Conservation (phyloP, 1,140 invertebrate species). For the Paramacrobiotus metropolitanus region DNA sequence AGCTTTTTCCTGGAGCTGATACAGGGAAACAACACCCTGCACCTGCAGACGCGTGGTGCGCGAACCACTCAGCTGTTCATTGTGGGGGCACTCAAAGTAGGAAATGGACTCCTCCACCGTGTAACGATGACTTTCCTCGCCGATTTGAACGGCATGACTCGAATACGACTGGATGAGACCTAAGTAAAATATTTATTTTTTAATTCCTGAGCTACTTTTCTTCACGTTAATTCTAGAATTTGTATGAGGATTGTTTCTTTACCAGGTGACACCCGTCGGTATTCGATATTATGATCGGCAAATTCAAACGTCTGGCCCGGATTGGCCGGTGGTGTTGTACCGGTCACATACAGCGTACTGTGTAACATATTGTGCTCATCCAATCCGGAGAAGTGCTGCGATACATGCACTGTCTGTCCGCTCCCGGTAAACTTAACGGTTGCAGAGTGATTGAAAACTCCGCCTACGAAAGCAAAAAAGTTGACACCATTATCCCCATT, state of each 20-base stretch:
- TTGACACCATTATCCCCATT: background rate
- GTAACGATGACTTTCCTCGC: slow-evolving; percentile 23
- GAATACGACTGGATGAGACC: slow-evolving; percentile 26
- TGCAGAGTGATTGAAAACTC: slow-evolving; percentile 52
- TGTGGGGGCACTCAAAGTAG: slow-evolving; percentile 26
- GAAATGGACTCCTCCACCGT: slow-evolving; percentile 28
- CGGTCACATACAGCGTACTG: slow-evolving; percentile 37
- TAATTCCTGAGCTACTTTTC: too few relatives aligned
- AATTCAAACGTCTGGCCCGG: slow-evolving; percentile 38
- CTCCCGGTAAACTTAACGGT: slow-evolving; percentile 43
- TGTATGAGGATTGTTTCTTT: too few relatives aligned
- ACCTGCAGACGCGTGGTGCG: background rate
- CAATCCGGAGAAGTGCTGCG: slow-evolving; percentile 54
- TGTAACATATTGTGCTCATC: slow-evolving; percentile 46
- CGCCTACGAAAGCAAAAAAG: slow-evolving; percentile 30
- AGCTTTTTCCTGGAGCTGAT: background rate
- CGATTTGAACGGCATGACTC: slow-evolving; percentile 20
- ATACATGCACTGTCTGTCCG: slow-evolving; percentile 41
- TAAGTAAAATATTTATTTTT: slow-evolving; percentile 10
- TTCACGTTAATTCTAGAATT: too few relatives aligned
- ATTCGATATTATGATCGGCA: slow-evolving; percentile 55
- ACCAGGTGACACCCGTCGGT: slow-evolving; percentile 38
- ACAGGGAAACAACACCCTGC: background rate
- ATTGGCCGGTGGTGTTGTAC: slow-evolving; percentile 42
- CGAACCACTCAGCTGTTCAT: slow-evolving; percentile 8